These are phyloP conservation scores for Frankliniella fusca DNA, from an alignment of 2,888 invertebrate species.

Conservation along the genomic window DNA sequence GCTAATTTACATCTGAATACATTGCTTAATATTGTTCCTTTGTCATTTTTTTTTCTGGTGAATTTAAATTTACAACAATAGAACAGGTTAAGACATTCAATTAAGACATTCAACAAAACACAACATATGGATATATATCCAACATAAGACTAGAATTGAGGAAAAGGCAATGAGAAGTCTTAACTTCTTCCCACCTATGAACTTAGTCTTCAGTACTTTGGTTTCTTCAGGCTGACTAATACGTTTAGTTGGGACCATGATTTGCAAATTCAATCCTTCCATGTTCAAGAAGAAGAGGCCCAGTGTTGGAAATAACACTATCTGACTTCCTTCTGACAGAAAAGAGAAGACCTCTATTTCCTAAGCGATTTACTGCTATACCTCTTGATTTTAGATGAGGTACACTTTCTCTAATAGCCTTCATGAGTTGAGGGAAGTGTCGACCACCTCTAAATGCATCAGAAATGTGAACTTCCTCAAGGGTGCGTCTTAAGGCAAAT, in stretches of 20 bases:
- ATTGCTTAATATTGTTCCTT: too few species aligned
- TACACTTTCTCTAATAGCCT: background rate
- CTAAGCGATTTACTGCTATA: background rate
- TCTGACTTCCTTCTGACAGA: background rate
- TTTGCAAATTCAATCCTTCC: background rate
- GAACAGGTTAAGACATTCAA: background rate
- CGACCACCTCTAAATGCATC: background rate
- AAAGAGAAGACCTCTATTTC: background rate
- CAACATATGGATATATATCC: background rate
- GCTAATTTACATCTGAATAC: too few species aligned
- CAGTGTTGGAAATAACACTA: background rate
- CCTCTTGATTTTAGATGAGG: background rate
- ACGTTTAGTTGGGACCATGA: background rate
- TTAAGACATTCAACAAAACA: background rate
- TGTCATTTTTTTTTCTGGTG: too few species aligned
- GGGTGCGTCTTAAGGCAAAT: background rate
- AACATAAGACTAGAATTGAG: background rate
- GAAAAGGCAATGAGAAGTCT: background rate
- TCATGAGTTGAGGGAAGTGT: background rate
- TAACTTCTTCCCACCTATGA: background rate
- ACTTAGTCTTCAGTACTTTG: background rate
- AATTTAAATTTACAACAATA: too few species aligned
- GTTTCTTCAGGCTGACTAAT: background rate
- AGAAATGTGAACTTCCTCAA: conserved; percentile 8
- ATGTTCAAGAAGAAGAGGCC: background rate